Evolutionary conservation across 2,113 vertebrate species (phyloP).

Genomic region (Morphnarchus princeps): DNA sequence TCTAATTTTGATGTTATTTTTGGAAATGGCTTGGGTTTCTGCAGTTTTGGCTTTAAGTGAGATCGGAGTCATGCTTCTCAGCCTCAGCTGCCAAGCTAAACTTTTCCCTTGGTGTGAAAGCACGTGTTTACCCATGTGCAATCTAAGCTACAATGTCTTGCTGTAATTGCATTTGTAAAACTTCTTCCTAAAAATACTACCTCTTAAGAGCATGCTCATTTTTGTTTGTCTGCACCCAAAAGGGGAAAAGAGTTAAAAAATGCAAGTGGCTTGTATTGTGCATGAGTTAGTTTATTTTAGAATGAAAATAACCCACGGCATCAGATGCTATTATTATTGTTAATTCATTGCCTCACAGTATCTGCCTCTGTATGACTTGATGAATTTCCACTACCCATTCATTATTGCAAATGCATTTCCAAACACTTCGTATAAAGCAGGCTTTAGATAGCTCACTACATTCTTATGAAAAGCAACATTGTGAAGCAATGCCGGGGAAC

Average conservation of each 20-base stretch:
- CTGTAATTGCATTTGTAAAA: constrained; percentile 73
- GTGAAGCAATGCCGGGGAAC: not conserved
- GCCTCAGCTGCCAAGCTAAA: constrained; percentile 76
- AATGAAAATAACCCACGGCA: constrained; percentile 52
- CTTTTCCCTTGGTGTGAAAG: constrained; percentile 78
- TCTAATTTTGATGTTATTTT: constrained; percentile 76
- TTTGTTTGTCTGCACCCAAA: not conserved
- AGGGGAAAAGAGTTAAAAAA: constrained; percentile 53
- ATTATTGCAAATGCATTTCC: constrained; percentile 40
- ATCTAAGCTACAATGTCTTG: constrained; percentile 63
- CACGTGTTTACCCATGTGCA: constrained; percentile 80
- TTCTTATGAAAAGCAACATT: constrained; percentile 42
- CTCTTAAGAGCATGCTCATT: constrained; percentile 24
- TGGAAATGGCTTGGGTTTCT: constrained; percentile 75
- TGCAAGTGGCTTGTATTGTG: constrained; percentile 20
- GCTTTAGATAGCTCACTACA: constrained; percentile 43
- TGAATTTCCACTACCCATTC: constrained; percentile 58
- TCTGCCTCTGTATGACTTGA: constrained; percentile 61
- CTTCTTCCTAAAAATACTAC: constrained; percentile 67
- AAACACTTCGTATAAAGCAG: constrained; percentile 41
- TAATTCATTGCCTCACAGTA: constrained; percentile 56
- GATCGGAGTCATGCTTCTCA: constrained; percentile 74
- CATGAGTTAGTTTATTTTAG: constrained; percentile 43
- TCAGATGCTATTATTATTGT: constrained; percentile 58
- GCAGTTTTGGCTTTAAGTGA: constrained; percentile 72